A percentile compares a stretch with the other conserved stretches of the same genome.
These are phyloP conservation scores for Tribolium madens DNA, from an alignment of 1,140 invertebrate species.

Conservation along the genomic window DNA sequence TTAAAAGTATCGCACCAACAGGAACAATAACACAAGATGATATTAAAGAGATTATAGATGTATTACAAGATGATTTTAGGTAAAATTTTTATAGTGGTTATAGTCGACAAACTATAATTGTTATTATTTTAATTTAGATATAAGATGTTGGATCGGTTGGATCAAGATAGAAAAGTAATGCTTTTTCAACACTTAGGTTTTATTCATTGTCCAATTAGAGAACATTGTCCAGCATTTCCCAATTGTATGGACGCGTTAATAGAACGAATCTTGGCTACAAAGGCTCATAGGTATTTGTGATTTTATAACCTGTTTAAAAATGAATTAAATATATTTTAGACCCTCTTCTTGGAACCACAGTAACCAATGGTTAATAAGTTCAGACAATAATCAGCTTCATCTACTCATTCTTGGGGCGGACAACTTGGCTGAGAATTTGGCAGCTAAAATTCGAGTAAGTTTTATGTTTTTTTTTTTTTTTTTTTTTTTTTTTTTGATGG, in stretches of 20 bases:
- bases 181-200: constrained; percentile 96
- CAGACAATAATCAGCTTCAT: constrained; percentile 79
- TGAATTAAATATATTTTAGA: constrained; percentile 63
- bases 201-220: constrained; percentile 93
- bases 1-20: constrained; percentile 89
- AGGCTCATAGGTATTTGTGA: constrained; percentile 72
- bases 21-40: constrained; percentile 94
- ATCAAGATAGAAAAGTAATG: constrained; percentile 94
- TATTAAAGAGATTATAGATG: constrained; percentile 93
- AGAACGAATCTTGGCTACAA: constrained; percentile 79
- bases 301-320: not conserved
- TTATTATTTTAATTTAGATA: constrained; percentile 74
- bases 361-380: constrained; percentile 75
- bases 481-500: constrained; percentile 28
- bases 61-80: constrained; percentile 91
- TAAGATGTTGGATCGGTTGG: constrained; percentile 91
- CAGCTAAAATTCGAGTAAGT: constrained; percentile 79
- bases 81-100: too few species aligned
- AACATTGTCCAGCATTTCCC: constrained; percentile 91
- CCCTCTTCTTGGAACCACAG: constrained; percentile 77
- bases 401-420: constrained; percentile 81
- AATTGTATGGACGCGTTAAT: constrained; percentile 92
- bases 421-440: constrained; percentile 82
- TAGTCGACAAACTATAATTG: too few species aligned
- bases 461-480: constrained; percentile 35